Percentiles rank a stretch among this genome's conserved stretches.
phyloP scores from a whole-genome alignment of 1,140 invertebrate genomes.

The Hypsibius dujardini region DNA sequence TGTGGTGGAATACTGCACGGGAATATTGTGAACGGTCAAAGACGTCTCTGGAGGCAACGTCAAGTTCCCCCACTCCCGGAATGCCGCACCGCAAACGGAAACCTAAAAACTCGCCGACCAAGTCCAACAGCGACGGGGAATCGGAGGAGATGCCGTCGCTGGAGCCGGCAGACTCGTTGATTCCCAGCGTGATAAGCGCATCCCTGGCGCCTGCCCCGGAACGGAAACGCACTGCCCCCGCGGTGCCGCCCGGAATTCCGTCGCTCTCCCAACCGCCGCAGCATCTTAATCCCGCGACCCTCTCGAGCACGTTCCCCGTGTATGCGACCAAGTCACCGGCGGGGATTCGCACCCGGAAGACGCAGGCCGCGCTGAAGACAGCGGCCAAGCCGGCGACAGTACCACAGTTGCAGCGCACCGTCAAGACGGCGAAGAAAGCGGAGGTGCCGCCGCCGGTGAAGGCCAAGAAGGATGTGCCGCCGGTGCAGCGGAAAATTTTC shows the following conservation, averaged over 20 bases:
- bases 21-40: no score
- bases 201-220: no score
- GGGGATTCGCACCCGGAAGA: no score
- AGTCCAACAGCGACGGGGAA: constrained; percentile 9
- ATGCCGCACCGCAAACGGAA: no score
- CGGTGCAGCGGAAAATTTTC: neutral
- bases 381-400: neutral
- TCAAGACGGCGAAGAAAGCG: neutral
- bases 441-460: neutral
- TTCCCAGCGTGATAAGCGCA: neutral
- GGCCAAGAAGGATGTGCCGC: no score
- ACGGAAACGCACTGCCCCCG: no score
- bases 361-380: neutral
- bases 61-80: no score
- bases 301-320: neutral
- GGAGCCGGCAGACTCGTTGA: neutral
- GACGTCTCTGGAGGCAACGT: no score
- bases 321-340: neutral
- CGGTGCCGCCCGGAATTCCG: no score
- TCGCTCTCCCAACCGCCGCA: neutral
- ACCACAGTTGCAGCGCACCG: neutral
- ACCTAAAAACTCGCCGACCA: no score
- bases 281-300: neutral
- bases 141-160: neutral
- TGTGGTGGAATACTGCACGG: no score